Evolutionary conservation across 1,140 invertebrate genomes (phyloP).

Genomic region (Meloidogyne exigua): DNA sequence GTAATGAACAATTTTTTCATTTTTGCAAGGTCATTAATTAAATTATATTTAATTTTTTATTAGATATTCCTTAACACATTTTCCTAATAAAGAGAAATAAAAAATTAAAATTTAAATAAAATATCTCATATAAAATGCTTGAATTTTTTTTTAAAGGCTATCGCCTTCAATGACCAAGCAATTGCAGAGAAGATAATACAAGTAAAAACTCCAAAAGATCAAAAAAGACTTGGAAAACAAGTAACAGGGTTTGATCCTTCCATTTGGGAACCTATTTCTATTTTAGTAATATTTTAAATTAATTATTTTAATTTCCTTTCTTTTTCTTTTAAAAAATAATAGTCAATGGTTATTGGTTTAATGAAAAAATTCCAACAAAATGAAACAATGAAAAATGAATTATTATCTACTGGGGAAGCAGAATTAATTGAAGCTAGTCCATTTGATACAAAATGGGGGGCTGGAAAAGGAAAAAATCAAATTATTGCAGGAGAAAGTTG

Average conservation of each 20-base stretch:
- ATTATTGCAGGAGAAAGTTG: not conserved
- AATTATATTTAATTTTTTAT: too few relatives aligned
- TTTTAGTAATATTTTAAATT: not conserved
- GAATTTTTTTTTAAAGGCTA: not conserved
- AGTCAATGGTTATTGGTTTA: constrained; percentile 11
- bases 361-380: constrained; percentile 7
- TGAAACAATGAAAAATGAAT: not conserved
- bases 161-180: not conserved
- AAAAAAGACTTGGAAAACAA: not conserved
- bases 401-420: constrained; percentile 4
- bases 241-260: not conserved
- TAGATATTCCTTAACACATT: too few relatives aligned
- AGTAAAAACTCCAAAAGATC: not conserved
- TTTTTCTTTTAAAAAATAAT: not conserved
- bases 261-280: not conserved
- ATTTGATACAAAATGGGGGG: constrained; percentile 3
- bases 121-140: too few relatives aligned
- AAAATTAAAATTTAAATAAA: too few relatives aligned
- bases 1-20: constrained; percentile 12
- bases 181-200: constrained; percentile 13
- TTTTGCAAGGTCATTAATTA: not conserved
- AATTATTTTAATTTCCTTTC: too few relatives aligned
- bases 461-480: not conserved
- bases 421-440: constrained; percentile 13
- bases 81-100: too few relatives aligned